Percentiles rank a stretch among this genome's conserved stretches.
Conservation (phyloP, 2,797 vertebrate genomes). For the Buceros bicornis region DNA sequence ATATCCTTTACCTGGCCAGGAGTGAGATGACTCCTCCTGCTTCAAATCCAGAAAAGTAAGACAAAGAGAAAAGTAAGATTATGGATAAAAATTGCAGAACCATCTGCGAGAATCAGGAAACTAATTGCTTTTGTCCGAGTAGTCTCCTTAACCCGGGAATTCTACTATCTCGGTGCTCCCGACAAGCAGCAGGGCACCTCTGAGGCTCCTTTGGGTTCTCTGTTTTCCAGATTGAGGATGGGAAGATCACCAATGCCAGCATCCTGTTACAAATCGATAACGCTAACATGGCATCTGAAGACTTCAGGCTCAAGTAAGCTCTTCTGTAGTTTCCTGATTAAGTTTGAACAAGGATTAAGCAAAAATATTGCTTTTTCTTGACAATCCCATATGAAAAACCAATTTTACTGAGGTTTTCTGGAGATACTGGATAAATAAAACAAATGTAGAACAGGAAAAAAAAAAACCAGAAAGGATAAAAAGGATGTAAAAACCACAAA, state of each 20-base stretch:
- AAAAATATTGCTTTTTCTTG: neutral
- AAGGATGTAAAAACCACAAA: slow-evolving; percentile 45
- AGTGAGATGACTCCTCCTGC: neutral
- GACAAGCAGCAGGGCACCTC: neutral
- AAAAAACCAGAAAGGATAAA: neutral
- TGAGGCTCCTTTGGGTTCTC: neutral
- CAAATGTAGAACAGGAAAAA: neutral
- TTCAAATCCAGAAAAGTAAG: neutral
- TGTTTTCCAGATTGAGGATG: slow-evolving; percentile 80
- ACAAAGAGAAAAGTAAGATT: neutral
- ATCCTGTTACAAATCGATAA: slow-evolving; percentile 83
- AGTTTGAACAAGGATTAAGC: neutral
- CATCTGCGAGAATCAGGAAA: neutral
- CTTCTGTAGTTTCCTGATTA: neutral
- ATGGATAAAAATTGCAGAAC: neutral
- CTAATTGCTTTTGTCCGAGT: neutral
- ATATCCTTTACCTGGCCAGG: neutral
- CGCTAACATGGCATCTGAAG: slow-evolving; percentile 81
- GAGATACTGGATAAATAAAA: neutral
- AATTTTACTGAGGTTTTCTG: neutral
- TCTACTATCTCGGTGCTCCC: neutral
- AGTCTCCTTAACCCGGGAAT: neutral
- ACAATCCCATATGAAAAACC: neutral
- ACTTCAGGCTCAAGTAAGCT: slow-evolving; percentile 84
- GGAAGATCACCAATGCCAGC: slow-evolving; percentile 79